A percentile compares a stretch with the other conserved stretches of the same genome.
Conservation (phyloP, 2,113 vertebrate genomes). For the Cyphomyrus plagiostoma region DNA sequence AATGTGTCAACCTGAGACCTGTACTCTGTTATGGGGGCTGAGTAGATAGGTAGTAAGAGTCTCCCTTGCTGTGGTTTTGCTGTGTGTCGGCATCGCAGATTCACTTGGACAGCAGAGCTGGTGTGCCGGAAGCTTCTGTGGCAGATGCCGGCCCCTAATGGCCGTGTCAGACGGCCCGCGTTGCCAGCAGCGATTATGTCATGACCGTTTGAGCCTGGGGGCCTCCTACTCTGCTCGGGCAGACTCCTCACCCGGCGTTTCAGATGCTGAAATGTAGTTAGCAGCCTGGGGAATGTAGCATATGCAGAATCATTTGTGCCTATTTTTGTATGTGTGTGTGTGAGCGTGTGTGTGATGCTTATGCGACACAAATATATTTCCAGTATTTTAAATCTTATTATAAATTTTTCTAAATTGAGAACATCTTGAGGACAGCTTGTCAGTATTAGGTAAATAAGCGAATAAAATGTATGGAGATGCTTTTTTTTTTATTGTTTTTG, state of each 20-base stretch:
- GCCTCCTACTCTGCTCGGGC: background rate
- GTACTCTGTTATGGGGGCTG: background rate
- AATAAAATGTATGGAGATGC: background rate
- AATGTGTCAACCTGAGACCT: background rate
- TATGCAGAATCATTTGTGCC: background rate
- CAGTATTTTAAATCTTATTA: background rate
- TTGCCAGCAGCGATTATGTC: background rate
- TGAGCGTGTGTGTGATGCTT: background rate
- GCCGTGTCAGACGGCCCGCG: background rate
- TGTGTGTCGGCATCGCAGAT: background rate
- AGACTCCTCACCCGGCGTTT: background rate
- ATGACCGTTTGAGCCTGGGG: background rate
- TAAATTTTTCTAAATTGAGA: background rate
- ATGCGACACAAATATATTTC: background rate
- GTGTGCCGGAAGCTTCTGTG: background rate
- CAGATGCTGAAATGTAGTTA: background rate
- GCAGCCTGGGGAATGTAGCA: background rate
- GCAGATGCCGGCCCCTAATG: background rate
- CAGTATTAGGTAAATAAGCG: background rate
- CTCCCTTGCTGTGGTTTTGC: background rate
- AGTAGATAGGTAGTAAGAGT: background rate
- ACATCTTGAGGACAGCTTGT: background rate
- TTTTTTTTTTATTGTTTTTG: background rate
- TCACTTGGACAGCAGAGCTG: background rate
- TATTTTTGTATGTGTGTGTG: background rate